Evolutionary conservation across 2,797 vertebrate genomes (phyloP).

Genomic region (Hephaestus fuliginosus): DNA sequence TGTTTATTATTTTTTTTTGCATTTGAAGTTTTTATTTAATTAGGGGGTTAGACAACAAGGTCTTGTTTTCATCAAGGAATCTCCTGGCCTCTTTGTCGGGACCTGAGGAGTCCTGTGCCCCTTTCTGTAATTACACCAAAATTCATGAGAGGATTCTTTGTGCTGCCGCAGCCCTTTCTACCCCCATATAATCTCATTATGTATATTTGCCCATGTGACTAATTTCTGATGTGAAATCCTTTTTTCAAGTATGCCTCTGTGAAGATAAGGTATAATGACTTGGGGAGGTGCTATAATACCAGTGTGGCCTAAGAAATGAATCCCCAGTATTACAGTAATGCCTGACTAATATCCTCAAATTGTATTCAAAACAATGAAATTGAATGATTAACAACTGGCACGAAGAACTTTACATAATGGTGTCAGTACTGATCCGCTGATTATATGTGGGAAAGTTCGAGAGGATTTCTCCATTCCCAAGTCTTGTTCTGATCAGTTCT

Average conservation of each 20-base stretch:
- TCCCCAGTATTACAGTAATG: background rate
- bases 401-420: background rate
- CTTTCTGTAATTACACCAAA: slow-evolving; percentile 69
- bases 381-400: slow-evolving; percentile 4
- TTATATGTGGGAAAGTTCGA: background rate
- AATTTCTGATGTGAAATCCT: slow-evolving; percentile 54
- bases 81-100: slow-evolving; percentile 55
- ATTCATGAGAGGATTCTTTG: slow-evolving; percentile 76
- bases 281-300: slow-evolving; percentile 13
- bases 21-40: slow-evolving; percentile 49
- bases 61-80: slow-evolving; percentile 60
- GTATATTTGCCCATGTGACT: slow-evolving; percentile 62
- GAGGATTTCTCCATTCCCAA: background rate
- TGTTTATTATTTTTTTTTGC: slow-evolving; percentile 31
- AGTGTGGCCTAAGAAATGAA: background rate
- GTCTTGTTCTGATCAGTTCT: slow-evolving; percentile 28
- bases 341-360: slow-evolving; percentile 14
- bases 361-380: slow-evolving; percentile 7
- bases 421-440: background rate
- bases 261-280: slow-evolving; percentile 33
- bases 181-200: slow-evolving; percentile 68
- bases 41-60: slow-evolving; percentile 53
- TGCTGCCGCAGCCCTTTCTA: slow-evolving; percentile 43
- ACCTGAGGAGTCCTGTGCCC: slow-evolving; percentile 49
- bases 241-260: slow-evolving; percentile 29